Conservation (phyloP, 2,888 invertebrate species). For the Drosophila tanythrix region DNA sequence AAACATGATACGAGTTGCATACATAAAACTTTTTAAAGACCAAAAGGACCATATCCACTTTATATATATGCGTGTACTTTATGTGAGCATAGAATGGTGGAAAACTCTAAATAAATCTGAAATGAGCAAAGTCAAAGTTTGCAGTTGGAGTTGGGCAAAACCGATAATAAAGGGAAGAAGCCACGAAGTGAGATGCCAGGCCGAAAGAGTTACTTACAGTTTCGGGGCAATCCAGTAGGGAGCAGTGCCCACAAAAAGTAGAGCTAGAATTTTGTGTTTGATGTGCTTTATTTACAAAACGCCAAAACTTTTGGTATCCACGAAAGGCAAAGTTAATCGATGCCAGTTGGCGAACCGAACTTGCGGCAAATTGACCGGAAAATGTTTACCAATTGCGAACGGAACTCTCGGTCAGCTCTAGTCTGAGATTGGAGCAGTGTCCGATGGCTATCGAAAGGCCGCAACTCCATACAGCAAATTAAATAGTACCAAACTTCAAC, state of each 20-base stretch:
- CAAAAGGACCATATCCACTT: slow-evolving; percentile 16
- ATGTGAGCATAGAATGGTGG: slow-evolving; percentile 19
- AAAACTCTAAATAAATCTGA: slow-evolving; percentile 33
- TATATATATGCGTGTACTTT: slow-evolving; percentile 9
- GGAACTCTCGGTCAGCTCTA: slow-evolving; percentile 43
- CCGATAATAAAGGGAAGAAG: slow-evolving; percentile 44
- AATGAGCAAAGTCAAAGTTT: slow-evolving; percentile 38
- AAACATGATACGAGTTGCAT: slow-evolving; percentile 49
- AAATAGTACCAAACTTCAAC: slow-evolving; percentile 50
- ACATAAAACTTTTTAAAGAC: slow-evolving; percentile 44
- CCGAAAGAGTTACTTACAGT: slow-evolving; percentile 5
- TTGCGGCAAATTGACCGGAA: slow-evolving; percentile 75
- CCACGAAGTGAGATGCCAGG: slow-evolving; percentile 17
- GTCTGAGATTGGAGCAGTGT: slow-evolving; percentile 52
- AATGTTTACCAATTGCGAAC: slow-evolving; percentile 77
- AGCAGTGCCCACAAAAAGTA: slow-evolving; percentile 22
- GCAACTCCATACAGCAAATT: slow-evolving; percentile 53
- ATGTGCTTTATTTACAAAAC: slow-evolving; percentile 65
- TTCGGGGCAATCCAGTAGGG: neutral
- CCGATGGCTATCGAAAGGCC: slow-evolving; percentile 47
- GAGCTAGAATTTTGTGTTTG: slow-evolving; percentile 49
- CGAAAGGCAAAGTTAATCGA: slow-evolving; percentile 71
- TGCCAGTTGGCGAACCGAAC: slow-evolving; percentile 55
- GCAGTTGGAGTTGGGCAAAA: slow-evolving; percentile 14
- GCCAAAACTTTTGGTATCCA: slow-evolving; percentile 37